Percentiles rank a stretch among this genome's conserved stretches.
phyloP scores from a whole-genome alignment of 2,113 vertebrate species.

The Phyllopteryx taeniolatus region DNA sequence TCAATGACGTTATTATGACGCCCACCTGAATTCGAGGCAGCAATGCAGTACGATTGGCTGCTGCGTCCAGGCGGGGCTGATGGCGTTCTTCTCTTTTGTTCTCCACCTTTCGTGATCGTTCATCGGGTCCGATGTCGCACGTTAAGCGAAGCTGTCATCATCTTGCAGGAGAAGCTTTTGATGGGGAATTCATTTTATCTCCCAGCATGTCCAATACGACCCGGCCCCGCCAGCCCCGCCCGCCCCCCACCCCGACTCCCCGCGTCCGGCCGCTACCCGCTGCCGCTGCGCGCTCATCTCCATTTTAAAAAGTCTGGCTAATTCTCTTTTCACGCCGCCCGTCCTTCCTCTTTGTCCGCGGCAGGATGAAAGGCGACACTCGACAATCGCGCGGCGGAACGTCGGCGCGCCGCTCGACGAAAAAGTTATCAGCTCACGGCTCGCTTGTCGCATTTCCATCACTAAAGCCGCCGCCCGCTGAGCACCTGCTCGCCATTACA shows the following conservation, averaged over 20 bases:
- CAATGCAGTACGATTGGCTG: too few species aligned
- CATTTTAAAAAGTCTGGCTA: slow-evolving; percentile 45
- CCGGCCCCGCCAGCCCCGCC: background rate
- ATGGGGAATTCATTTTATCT: slow-evolving; percentile 54
- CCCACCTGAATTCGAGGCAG: too few species aligned
- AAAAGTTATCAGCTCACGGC: background rate
- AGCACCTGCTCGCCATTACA: background rate
- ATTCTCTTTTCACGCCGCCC: slow-evolving; percentile 57
- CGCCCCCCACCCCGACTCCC: background rate
- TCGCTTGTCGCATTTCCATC: slow-evolving; percentile 15
- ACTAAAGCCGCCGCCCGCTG: slow-evolving; percentile 11
- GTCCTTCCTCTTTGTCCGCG: slow-evolving; percentile 24
- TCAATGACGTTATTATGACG: too few species aligned
- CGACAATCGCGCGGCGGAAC: background rate
- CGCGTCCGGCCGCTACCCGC: slow-evolving; percentile 13
- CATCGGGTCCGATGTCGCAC: background rate
- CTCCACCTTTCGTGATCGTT: slow-evolving; percentile 31
- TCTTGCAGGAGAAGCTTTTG: slow-evolving; percentile 58
- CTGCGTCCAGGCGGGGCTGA: too few species aligned
- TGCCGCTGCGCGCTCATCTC: slow-evolving; percentile 53
- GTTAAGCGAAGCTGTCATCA: slow-evolving; percentile 64
- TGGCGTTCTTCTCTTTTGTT: too few species aligned
- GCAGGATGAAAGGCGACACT: slow-evolving; percentile 59
- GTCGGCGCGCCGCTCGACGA: background rate
- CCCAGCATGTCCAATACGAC: slow-evolving; percentile 11